Base-by-base conservation (phyloP, 1,140 invertebrate species). In the Hycleus cichorii region DNA sequence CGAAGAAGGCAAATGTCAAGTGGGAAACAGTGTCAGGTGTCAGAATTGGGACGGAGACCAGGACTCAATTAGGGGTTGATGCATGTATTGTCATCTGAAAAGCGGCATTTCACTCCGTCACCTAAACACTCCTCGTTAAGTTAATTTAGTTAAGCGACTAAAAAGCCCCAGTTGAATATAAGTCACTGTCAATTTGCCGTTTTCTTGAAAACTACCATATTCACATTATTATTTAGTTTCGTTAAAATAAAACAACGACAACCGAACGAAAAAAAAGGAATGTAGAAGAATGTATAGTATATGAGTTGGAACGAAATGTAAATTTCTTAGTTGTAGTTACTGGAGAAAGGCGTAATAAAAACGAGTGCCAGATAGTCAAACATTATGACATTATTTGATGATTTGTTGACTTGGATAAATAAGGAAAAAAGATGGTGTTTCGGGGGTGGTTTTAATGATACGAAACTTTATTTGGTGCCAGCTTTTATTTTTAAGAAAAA, bases 121-220 rank as follows among this genome's bases (percentile, higher is more conserved):
- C 63, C 54, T 66, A 68, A 68, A 68, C 56, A 62, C 63, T 61
- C 24, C 60, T 68, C 66, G 64, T 68, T 68, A 66, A 64, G 58
- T 66, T 68, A 68, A 68, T 66, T 68, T 66, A 43, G 62, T 62
- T 64, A 50, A 46, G 42, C 26, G 38, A 46, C 55, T 57, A 57
- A 57, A 57, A 58, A 62, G 51, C 51, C 51, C 51, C 32, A 42
- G 46, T 38, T 46, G 51, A 53, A 38, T 46, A 53, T 53, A 46
- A 42, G 27, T 53, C 51, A 53, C 46, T 53, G 51, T 53, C 51
- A 53, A 45, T 53, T 53, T 53, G 46, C 51, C 39, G 18, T 53
- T 45, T 53, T 53, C 51, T 27, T 53, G 51, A 53, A 53, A 46
- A 53, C 26, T 53, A 53, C 51, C 51, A 46, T 38, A 43, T 27